phyloP scores from a whole-genome alignment of 2,888 invertebrate species.

The Boloria selene region DNA sequence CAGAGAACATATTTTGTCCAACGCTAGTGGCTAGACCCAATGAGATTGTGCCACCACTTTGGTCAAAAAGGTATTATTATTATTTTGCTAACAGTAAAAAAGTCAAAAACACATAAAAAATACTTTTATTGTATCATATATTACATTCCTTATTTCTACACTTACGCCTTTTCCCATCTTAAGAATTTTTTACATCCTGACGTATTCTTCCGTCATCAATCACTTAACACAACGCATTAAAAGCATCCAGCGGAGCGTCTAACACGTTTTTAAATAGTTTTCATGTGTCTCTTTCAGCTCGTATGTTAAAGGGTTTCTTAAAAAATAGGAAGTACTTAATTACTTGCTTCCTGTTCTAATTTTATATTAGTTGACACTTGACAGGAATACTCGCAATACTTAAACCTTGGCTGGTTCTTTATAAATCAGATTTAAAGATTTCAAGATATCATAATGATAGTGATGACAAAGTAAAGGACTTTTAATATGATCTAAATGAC shows the following conservation, averaged over 20 bases:
- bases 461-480: too few relatives aligned
- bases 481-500: too few relatives aligned
- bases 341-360: slow-evolving; percentile 37
- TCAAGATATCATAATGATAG: too few relatives aligned
- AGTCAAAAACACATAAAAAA: too few relatives aligned
- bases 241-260: slow-evolving; percentile 20
- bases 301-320: slow-evolving; percentile 38
- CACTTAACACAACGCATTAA: slow-evolving; percentile 30
- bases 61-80: too few relatives aligned
- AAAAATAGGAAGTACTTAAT: slow-evolving; percentile 42
- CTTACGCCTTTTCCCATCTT: neutral
- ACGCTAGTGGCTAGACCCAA: too few relatives aligned
- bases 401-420: neutral
- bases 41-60: too few relatives aligned
- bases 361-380: neutral
- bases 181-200: slow-evolving; percentile 16
- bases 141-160: neutral
- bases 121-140: too few relatives aligned
- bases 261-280: slow-evolving; percentile 38
- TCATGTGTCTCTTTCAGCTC: slow-evolving; percentile 35
- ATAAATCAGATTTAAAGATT: too few relatives aligned
- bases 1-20: too few relatives aligned
- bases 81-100: too few relatives aligned
- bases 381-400: neutral
- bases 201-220: slow-evolving; percentile 27